These are phyloP conservation scores for Eucidaris tribuloides DNA, from an alignment of 35 echinoderm and acorn worm species.

Conservation along the genomic window DNA sequence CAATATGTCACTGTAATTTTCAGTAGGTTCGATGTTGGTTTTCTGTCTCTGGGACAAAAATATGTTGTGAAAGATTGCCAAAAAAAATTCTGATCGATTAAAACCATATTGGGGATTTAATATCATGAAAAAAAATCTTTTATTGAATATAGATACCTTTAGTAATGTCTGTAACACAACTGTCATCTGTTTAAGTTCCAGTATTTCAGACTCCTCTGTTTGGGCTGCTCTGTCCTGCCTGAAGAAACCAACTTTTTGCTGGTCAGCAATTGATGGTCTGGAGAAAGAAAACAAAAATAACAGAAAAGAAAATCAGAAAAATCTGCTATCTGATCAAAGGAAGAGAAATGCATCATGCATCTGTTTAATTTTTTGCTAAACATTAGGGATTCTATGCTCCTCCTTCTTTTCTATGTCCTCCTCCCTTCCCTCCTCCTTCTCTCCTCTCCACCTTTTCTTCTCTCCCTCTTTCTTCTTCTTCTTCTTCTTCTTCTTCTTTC, in stretches of 20 bases:
- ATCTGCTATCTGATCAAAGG: neutral
- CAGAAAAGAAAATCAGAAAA: neutral
- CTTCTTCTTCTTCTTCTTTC: neutral
- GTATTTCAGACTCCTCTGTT: conserved; percentile 81
- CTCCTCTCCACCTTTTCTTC: neutral
- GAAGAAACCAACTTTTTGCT: conserved; percentile 98
- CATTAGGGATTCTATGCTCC: neutral
- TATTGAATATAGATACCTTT: conserved; percentile 51
- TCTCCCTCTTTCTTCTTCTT: neutral
- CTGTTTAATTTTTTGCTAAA: neutral
- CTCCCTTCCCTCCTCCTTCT: neutral
- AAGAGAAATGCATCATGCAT: neutral
- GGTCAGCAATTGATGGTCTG: conserved; percentile 92
- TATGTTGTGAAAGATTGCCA: neutral
- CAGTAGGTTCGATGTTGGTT: neutral
- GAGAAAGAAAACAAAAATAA: neutral
- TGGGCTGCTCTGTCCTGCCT: conserved; percentile 89
- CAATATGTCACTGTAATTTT: no score
- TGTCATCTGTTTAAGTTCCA: conserved; percentile 90
- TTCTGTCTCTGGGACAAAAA: neutral
- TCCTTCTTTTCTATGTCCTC: neutral
- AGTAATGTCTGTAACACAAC: conserved; percentile 65
- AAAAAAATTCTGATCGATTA: neutral
- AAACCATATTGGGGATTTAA: neutral
- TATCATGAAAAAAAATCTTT: neutral